phyloP scores from a whole-genome alignment of 2,797 vertebrate species.

The Melanotaenia boesemani region DNA sequence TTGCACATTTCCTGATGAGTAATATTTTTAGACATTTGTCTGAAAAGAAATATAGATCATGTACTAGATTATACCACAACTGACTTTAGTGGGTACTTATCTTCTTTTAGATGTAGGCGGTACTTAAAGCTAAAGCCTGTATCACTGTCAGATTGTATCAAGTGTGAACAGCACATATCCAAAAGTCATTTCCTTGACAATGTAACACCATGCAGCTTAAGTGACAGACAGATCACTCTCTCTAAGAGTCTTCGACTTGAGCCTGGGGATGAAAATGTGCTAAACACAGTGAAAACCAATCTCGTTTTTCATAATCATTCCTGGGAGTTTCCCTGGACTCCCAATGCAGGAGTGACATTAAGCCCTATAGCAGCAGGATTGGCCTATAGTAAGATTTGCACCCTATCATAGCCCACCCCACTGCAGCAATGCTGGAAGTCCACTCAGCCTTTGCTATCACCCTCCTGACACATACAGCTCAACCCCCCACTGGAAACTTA shows the following conservation, averaged over 20 bases:
- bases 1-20: not conserved
- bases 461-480: conserved; percentile 10
- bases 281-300: conserved; percentile 81
- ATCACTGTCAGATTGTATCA: conserved; percentile 71
- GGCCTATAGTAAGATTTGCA: conserved; percentile 72
- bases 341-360: conserved; percentile 79
- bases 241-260: conserved; percentile 63
- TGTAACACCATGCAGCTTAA: conserved; percentile 65
- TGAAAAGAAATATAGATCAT: not conserved
- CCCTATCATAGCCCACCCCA: conserved; percentile 60
- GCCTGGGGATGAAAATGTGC: conserved; percentile 75
- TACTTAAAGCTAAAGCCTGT: conserved; percentile 51
- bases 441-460: conserved; percentile 57
- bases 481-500: conserved; percentile 40
- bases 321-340: conserved; percentile 73
- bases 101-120: conserved; percentile 41
- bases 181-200: conserved; percentile 74
- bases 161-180: conserved; percentile 65
- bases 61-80: conserved; percentile 5
- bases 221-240: conserved; percentile 73
- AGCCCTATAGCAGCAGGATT: conserved; percentile 71
- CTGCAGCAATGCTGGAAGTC: conserved; percentile 61
- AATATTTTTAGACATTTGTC: not conserved
- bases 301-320: conserved; percentile 78
- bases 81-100: conserved; percentile 29